Evolutionary conservation across 2,888 invertebrate genomes (phyloP).

Genomic region (Blera fallax): DNA sequence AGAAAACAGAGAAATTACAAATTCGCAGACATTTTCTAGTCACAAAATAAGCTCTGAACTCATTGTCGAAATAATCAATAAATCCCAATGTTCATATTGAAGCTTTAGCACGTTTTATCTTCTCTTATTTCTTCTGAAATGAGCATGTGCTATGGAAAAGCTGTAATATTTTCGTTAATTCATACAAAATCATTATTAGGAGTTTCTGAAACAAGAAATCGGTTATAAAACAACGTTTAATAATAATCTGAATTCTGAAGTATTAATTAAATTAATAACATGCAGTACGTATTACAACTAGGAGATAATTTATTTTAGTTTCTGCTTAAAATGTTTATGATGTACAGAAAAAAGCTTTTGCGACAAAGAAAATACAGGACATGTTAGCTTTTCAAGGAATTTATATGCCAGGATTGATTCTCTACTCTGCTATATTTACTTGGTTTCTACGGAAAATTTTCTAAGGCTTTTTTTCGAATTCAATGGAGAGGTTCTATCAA

Average conservation of each 20-base stretch:
- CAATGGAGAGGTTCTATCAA: constrained; percentile 14
- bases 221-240: not conserved
- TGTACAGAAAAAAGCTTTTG: not conserved
- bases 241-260: not conserved
- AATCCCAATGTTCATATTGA: not conserved
- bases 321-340: not conserved
- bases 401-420: constrained; percentile 28
- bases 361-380: constrained; percentile 17
- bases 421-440: constrained; percentile 1
- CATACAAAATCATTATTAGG: not conserved
- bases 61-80: constrained; percentile 9
- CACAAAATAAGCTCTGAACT: not conserved
- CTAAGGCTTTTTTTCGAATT: constrained; percentile 14
- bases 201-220: not conserved
- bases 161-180: not conserved
- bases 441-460: constrained; percentile 42
- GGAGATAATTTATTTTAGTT: not conserved
- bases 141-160: constrained; percentile 22
- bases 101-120: constrained; percentile 3
- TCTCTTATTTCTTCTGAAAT: not conserved
- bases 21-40: not conserved
- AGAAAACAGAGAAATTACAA: not conserved
- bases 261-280: not conserved
- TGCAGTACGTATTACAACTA: not conserved
- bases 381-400: constrained; percentile 35